phyloP scores from a whole-genome alignment of 1,140 invertebrate species.

The Octopus bimaculoides region DNA sequence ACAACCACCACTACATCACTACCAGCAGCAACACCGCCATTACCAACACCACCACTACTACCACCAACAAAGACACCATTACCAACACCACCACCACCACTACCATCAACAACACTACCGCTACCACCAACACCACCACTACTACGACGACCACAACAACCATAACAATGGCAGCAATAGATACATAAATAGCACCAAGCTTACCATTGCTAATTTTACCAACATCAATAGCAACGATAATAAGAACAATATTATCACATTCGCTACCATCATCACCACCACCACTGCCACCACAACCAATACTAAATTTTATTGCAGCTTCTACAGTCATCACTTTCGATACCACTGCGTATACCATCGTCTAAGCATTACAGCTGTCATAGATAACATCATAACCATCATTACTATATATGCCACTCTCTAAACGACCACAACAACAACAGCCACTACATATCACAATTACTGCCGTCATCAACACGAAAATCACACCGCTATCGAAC shows the following conservation, averaged over 20 bases:
- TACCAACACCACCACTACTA: too few species aligned
- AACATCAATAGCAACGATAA: not conserved
- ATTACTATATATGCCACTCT: not conserved
- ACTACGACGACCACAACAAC: not conserved
- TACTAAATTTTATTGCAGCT: too few species aligned
- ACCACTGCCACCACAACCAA: not conserved
- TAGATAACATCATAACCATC: not conserved
- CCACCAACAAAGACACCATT: too few species aligned
- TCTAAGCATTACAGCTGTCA: not conserved
- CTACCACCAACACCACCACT: too few species aligned
- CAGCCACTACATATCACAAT: not conserved
- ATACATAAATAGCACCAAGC: not conserved
- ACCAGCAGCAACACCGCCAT: too few species aligned
- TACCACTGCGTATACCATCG: too few species aligned
- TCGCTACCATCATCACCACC: not conserved
- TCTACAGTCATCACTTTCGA: too few species aligned
- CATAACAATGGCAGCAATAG: not conserved
- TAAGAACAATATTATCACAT: not conserved
- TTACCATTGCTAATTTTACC: slow-evolving; percentile 1
- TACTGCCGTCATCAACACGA: too few species aligned
- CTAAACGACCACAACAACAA: not conserved
- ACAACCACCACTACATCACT: too few species aligned
- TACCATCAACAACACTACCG: too few species aligned
- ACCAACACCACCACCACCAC: too few species aligned
- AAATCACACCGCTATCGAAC: too few species aligned